phyloP scores from a whole-genome alignment of 2,888 invertebrate genomes.

The Luperina testacea region DNA sequence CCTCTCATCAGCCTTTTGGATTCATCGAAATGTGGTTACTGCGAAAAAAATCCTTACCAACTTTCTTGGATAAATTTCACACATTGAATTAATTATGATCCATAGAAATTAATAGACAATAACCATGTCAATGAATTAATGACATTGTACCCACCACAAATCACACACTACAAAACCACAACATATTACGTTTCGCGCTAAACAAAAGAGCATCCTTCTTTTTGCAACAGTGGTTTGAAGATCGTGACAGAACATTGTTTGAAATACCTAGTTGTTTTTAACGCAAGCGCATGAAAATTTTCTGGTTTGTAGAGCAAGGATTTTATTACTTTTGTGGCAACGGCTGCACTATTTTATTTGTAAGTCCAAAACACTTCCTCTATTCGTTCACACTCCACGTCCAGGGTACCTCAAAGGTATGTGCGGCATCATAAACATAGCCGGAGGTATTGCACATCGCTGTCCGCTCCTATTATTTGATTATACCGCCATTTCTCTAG shows the following conservation, averaged over 20 bases:
- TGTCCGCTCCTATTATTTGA: slow-evolving; percentile 19
- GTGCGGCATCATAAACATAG: slow-evolving; percentile 40
- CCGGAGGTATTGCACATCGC: slow-evolving; percentile 22
- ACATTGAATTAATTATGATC: background rate
- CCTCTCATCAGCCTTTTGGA: no score
- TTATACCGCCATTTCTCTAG: slow-evolving; percentile 27
- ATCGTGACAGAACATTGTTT: background rate
- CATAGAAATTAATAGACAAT: no score
- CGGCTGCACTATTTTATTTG: background rate
- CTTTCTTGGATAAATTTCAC: background rate
- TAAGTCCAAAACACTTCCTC: slow-evolving; percentile 5
- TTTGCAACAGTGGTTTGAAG: no score
- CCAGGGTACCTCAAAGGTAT: slow-evolving; percentile 14
- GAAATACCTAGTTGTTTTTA: background rate
- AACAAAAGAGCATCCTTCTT: no score
- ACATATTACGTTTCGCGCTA: no score
- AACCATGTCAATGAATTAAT: no score
- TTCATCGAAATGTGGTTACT: background rate
- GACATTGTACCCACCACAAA: no score
- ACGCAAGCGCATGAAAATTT: background rate
- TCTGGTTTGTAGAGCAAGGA: background rate
- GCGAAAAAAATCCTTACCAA: background rate
- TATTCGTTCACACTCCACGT: background rate
- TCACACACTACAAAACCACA: no score
- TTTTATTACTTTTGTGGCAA: background rate